Conservation (phyloP, 2,797 vertebrate genomes). For the Thalassophryne amazonica region DNA sequence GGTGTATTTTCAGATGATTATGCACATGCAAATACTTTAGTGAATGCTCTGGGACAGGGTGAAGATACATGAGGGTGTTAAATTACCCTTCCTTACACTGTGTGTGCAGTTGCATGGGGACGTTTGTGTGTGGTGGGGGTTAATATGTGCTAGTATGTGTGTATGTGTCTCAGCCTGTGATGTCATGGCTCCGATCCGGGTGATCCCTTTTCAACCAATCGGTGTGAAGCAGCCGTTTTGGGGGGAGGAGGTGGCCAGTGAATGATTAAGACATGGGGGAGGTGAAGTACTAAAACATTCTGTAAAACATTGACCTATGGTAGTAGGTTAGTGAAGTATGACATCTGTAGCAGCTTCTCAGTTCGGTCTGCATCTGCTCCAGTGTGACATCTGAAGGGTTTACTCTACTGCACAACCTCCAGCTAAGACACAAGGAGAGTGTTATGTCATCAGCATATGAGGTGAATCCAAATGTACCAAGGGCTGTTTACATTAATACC, state of each 20-base stretch:
- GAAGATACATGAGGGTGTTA: background rate
- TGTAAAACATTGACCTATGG: conserved; percentile 41
- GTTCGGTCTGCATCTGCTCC: conserved; percentile 11
- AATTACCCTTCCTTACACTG: conserved; percentile 6
- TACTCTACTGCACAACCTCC: background rate
- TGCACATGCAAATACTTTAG: too few species aligned
- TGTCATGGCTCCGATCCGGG: conserved; percentile 60
- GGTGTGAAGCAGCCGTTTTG: conserved; percentile 19
- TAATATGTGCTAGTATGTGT: background rate
- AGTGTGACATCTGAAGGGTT: conserved; percentile 1
- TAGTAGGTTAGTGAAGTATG: conserved; percentile 10
- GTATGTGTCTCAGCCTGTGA: conserved; percentile 48
- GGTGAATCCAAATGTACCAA: too few species aligned
- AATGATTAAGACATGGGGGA: conserved; percentile 52
- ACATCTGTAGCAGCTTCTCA: background rate
- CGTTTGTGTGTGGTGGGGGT: background rate
- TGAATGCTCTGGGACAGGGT: background rate
- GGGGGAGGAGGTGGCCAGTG: conserved; percentile 31
- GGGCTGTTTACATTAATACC: too few species aligned
- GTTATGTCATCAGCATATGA: conserved; percentile 3
- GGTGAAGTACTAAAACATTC: conserved; percentile 30
- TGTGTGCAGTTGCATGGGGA: conserved; percentile 2
- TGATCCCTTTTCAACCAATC: conserved; percentile 71
- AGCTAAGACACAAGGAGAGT: background rate
- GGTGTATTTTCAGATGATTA: too few species aligned